Evolutionary conservation across 2,797 vertebrate species (phyloP), one percentile per base, ranked within the genome.

Genomic region (Psittacula derbiana): DNA sequence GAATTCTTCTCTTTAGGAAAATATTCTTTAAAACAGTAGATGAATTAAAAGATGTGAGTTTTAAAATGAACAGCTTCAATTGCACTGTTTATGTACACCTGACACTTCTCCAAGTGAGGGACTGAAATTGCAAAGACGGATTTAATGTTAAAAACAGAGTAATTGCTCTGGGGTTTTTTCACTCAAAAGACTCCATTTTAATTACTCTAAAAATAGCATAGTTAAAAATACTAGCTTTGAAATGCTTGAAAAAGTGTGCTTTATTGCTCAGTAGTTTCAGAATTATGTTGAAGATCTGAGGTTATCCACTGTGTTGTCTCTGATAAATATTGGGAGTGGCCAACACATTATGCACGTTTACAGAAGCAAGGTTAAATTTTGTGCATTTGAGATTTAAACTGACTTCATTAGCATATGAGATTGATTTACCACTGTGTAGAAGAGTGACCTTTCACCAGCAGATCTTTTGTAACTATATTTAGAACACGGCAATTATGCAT

Each of bases 401-500:
- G 80, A 33, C 66, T 69, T 88, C 31, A 41, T 94, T 92, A 92
- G 40, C 50, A 47, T 80, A 52, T 31, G 79, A 74, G 80, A 75
- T 86, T 78, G 93, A 90, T 92, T 93, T 93, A 93, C 82, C 61
- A 57, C 66, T 76, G 16, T 44, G 69, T 41, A 44, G 30, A 62
- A n/a, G 73, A 90, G 52, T 89, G 81, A 85, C 87, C 86, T 96
- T 95, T 95, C 82, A 83, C 92, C 86, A 69, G 52, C 65, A 74
- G 72, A 57, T 78, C 76, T 83, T 80, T 46, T 50, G 73, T 85
- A 84, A 50, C 76, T 95, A 72, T 88, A 70, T 75, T 92, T 96
- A 84, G 87, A 87, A 67, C 6, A 2, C 10, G 30, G 53, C 71
- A 84, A 79, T 90, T 83, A 80, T 47, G 70, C 31, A 28, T 75